phyloP scores from a whole-genome alignment of 2,113 vertebrate genomes.

The Plectropomus leopardus region DNA sequence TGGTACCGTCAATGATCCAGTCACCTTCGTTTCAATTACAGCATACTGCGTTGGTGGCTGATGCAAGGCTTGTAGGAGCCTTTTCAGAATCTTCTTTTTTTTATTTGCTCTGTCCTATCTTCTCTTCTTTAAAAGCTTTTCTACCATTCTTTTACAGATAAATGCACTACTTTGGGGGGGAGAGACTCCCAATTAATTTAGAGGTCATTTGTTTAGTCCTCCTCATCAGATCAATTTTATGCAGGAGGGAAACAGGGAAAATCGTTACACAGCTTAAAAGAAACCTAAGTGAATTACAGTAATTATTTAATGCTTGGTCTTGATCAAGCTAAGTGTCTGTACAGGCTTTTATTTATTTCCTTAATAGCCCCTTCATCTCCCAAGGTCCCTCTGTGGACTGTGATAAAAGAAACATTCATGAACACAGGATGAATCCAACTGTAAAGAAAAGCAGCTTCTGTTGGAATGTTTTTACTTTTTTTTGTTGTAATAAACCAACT shows the following conservation, averaged over 20 bases:
- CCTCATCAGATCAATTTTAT: slow-evolving; percentile 77
- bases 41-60: slow-evolving; percentile 6
- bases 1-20: slow-evolving; percentile 43
- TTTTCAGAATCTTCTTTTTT: slow-evolving; percentile 33
- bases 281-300: slow-evolving; percentile 83
- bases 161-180: slow-evolving; percentile 57
- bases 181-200: slow-evolving; percentile 78
- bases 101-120: slow-evolving; percentile 43
- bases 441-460: slow-evolving; percentile 15
- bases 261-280: slow-evolving; percentile 80
- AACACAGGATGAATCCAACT: slow-evolving; percentile 35
- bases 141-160: slow-evolving; percentile 59
- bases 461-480: not conserved
- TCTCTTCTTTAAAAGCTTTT: slow-evolving; percentile 68
- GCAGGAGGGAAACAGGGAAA: slow-evolving; percentile 73
- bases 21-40: slow-evolving; percentile 58
- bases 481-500: slow-evolving; percentile 11
- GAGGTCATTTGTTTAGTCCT: slow-evolving; percentile 81
- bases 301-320: slow-evolving; percentile 84
- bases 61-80: slow-evolving; percentile 38
- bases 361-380: slow-evolving; percentile 77
- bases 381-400: slow-evolving; percentile 62
- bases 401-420: slow-evolving; percentile 72
- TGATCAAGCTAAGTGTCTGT: slow-evolving; percentile 82
- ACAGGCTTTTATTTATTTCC: slow-evolving; percentile 78